These are phyloP conservation scores for Pygmarrhopalites habei DNA, from an alignment of 1,140 invertebrate species.

Conservation along the genomic window DNA sequence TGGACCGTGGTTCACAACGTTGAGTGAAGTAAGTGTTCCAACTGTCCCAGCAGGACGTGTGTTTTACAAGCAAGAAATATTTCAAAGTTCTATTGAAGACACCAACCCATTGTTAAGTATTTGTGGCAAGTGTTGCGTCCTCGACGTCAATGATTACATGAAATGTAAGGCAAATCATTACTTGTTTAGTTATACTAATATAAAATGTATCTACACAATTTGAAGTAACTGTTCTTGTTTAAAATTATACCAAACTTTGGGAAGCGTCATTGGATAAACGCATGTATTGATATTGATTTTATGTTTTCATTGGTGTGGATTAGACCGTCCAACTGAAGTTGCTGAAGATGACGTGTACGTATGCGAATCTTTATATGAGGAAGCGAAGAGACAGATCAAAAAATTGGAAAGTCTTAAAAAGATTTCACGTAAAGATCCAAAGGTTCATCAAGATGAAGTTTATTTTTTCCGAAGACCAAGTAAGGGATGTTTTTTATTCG, in stretches of 20 bases:
- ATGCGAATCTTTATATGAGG: constrained; percentile 88
- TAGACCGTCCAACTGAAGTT: constrained; percentile 89
- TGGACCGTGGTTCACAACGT: constrained; percentile 85
- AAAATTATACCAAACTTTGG: no score
- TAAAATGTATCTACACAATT: no score
- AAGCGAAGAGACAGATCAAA: constrained; percentile 68
- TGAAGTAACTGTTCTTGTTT: no score
- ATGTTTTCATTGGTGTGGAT: constrained; percentile 30
- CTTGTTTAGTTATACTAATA: no score
- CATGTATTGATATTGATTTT: constrained; percentile 13
- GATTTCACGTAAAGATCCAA: constrained; percentile 51
- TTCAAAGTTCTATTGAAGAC: constrained; percentile 84
- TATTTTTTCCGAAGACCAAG: constrained; percentile 74
- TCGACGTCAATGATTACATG: constrained; percentile 85
- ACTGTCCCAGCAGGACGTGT: constrained; percentile 54
- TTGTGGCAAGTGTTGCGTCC: constrained; percentile 80
- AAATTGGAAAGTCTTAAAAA: constrained; percentile 65
- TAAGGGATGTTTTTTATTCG: no score
- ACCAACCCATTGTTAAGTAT: constrained; percentile 83
- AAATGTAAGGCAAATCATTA: no score
- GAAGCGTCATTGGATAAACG: no score
- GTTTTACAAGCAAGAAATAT: constrained; percentile 94
- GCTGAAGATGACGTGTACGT: constrained; percentile 86
- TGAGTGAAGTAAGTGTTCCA: constrained; percentile 70
- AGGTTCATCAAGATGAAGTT: constrained; percentile 85